These are phyloP conservation scores for Euura saliciscinereae DNA, from an alignment of 1,140 invertebrate species.

Conservation along the genomic window DNA sequence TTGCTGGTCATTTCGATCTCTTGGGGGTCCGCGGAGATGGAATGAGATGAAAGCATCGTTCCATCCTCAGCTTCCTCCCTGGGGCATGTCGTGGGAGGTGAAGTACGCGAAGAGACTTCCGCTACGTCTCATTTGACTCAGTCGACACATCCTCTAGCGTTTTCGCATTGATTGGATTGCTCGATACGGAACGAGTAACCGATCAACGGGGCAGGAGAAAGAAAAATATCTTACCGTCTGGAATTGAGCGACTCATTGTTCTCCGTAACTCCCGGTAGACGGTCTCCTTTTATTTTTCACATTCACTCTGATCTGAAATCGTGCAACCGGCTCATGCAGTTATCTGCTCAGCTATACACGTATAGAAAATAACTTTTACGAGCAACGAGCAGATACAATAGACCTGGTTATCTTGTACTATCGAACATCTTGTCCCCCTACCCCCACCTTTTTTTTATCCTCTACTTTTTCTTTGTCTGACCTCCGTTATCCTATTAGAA, in stretches of 20 bases:
- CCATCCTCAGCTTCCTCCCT: not conserved
- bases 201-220: not conserved
- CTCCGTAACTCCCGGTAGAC: not conserved
- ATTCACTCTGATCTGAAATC: not conserved
- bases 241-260: not conserved
- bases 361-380: not conserved
- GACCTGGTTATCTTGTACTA: not conserved
- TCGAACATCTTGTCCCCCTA: not conserved
- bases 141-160: not conserved
- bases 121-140: conserved; percentile 11
- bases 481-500: not conserved
- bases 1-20: not conserved
- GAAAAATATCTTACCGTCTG: not conserved
- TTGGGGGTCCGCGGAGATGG: not conserved
- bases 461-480: conserved; percentile 4
- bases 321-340: too few relatives aligned
- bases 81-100: not conserved
- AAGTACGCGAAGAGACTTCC: not conserved
- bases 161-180: conserved; percentile 10
- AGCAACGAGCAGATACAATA: conserved; percentile 4
- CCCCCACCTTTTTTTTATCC: not conserved
- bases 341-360: too few relatives aligned
- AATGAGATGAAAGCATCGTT: not conserved
- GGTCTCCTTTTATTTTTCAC: not conserved
- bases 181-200: not conserved